A percentile compares a stretch with the other conserved stretches of the same genome.
These are phyloP conservation scores for Microcebus jonahi DNA, from an alignment of 2,113 vertebrate genomes.

Conservation along the genomic window DNA sequence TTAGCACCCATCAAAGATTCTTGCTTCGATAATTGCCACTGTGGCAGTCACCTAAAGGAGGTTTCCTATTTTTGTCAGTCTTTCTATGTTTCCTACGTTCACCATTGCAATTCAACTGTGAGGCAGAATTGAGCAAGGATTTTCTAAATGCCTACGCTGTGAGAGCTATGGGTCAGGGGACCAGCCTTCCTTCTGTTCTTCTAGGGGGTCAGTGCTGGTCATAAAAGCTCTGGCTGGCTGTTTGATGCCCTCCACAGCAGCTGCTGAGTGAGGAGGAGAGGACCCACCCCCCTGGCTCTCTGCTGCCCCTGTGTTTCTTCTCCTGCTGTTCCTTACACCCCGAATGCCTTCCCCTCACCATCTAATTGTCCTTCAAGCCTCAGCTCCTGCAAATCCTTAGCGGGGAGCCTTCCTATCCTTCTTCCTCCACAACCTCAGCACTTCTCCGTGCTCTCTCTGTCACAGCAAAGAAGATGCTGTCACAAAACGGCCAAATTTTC, in stretches of 20 bases:
- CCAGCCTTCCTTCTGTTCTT: conserved; percentile 5
- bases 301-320: neutral
- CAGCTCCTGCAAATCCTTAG: neutral
- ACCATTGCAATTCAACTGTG: neutral
- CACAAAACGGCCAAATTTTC: neutral
- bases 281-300: neutral
- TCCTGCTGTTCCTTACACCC: neutral
- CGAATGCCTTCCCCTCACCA: neutral
- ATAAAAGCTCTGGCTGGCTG: neutral
- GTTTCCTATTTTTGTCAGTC: neutral
- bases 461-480: neutral
- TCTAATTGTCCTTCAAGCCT: neutral
- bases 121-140: conserved; percentile 9
- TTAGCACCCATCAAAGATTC: neutral
- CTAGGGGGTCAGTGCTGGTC: neutral
- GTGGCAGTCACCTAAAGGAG: neutral
- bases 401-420: neutral
- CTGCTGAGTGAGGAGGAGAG: neutral
- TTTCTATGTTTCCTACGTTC: neutral
- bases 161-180: conserved; percentile 32
- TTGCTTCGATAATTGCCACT: neutral
- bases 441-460: neutral
- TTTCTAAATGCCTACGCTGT: conserved; percentile 30
- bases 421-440: neutral
- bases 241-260: conserved; percentile 26